Base-by-base conservation (phyloP, 2,113 vertebrate genomes). In the Odontesthes bonariensis region DNA sequence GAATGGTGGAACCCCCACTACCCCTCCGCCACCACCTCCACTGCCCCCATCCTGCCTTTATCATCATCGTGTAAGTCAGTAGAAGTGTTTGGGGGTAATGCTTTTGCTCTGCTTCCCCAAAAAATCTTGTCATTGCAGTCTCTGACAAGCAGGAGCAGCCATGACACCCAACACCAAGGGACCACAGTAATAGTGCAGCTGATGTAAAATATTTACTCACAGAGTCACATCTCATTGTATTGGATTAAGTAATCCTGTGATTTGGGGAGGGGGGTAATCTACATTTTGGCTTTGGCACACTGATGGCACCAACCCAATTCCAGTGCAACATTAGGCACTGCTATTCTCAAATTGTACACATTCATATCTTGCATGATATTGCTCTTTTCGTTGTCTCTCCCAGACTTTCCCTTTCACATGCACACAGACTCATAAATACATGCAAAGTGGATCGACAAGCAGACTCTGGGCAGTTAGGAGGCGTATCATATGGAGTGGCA, bases 401-500 rank as follows among this genome's bases (percentile, higher is more conserved):
- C 20, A 10, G 11, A 10, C 44, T 52, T 56, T 75, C 42, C 49
- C 49, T 70, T 80, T 73, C 64, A 56, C 70, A 66, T 63, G 52
- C 40, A 47, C 62, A 46, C 12, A 65, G 14, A 81, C 6, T 49
- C 70, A 74, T 81, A 88, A 83, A 85, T 77, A 75, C 67, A 87
- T 72, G 83, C 81, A 81, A 73, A 90, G 71, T 38, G 79, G 86
- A 70, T 58, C 64, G 82, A 85, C 81, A 75, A 66, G 81, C 6
- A 1, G 65, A 68, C 72, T 64, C 38, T 52, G 77, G 65, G 69
- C 68, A 66, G 63, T 63, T 70, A 85, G 76, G 67, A 88, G 85
- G 82, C 84, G 56, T 87, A 84, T 91, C 86, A 88, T 83, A 83
- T 85, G 75, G 86, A 85, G 78, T 81, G 81, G 85, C 90, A 89